phyloP scores from a whole-genome alignment of 2,113 vertebrate species.

The Tetrax tetrax region DNA sequence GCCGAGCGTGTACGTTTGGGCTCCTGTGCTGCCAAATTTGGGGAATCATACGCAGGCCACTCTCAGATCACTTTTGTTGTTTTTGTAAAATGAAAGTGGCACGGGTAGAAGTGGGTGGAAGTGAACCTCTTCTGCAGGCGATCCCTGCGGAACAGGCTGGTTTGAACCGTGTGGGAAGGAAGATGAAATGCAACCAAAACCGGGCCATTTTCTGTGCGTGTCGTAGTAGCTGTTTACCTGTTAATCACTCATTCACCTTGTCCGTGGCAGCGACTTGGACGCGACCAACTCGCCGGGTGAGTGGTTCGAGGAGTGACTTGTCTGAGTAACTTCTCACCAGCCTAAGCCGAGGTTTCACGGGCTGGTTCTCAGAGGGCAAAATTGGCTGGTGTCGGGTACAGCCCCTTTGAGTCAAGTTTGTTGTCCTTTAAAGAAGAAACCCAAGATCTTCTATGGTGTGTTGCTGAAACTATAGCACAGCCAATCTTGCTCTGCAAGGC shows the following conservation, averaged over 20 bases:
- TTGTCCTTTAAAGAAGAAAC: neutral
- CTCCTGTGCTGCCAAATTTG: neutral
- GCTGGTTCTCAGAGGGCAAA: neutral
- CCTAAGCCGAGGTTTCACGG: neutral
- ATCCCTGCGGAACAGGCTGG: neutral
- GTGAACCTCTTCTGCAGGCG: neutral
- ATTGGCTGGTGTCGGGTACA: neutral
- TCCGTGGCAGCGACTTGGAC: neutral
- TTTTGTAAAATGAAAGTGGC: neutral
- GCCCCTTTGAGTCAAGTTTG: neutral
- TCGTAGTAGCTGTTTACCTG: neutral
- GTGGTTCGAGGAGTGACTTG: neutral
- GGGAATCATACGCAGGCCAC: neutral
- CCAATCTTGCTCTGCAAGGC: neutral
- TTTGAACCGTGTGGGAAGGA: neutral
- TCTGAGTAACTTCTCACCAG: neutral
- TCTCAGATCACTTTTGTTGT: neutral
- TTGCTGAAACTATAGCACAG: neutral
- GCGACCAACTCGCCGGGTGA: neutral
- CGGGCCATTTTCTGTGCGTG: neutral
- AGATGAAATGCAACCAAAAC: neutral
- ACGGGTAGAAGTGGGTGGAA: neutral
- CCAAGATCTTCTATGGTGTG: neutral
- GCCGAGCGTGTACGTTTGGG: rapidly evolving
- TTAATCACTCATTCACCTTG: neutral